Evolutionary conservation across 1,140 invertebrate genomes (phyloP).

Genomic region (Trichonephila inaurata): DNA sequence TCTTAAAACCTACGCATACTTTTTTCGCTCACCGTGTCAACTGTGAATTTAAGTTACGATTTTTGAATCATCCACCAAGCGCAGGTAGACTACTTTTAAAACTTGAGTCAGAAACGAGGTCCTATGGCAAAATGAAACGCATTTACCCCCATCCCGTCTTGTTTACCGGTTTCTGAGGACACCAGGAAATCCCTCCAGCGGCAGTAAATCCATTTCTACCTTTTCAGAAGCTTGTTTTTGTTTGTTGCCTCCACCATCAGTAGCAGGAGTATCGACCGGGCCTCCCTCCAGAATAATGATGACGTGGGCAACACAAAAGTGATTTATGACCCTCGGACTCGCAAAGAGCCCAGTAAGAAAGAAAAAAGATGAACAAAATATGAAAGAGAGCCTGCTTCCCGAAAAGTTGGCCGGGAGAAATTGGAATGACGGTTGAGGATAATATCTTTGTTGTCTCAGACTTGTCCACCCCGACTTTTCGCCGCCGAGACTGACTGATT

Average conservation of each 20-base stretch:
- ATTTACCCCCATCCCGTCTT: background rate
- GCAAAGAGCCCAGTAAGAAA: background rate
- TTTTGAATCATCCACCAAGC: no score
- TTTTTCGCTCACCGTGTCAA: no score
- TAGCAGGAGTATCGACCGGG: conserved; percentile 40
- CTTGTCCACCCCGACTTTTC: conserved; percentile 50
- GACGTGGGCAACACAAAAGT: conserved; percentile 69
- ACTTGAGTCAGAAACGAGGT: no score
- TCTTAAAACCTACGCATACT: no score
- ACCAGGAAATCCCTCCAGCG: conserved; percentile 22
- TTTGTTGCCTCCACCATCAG: background rate
- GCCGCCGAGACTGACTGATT: conserved; percentile 16
- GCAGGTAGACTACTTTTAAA: no score
- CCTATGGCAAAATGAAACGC: no score
- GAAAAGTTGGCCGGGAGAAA: conserved; percentile 27
- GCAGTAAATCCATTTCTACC: conserved; percentile 60
- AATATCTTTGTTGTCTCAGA: conserved; percentile 71
- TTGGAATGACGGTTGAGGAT: conserved; percentile 55
- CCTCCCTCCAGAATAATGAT: conserved; percentile 41
- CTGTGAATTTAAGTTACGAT: no score
- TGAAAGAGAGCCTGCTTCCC: background rate
- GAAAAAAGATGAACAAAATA: background rate
- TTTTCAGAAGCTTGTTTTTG: conserved; percentile 24
- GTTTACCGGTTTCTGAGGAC: conserved; percentile 8
- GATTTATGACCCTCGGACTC: conserved; percentile 71